phyloP scores from a whole-genome alignment of 2,113 vertebrate species.

The Gobio gobio region DNA sequence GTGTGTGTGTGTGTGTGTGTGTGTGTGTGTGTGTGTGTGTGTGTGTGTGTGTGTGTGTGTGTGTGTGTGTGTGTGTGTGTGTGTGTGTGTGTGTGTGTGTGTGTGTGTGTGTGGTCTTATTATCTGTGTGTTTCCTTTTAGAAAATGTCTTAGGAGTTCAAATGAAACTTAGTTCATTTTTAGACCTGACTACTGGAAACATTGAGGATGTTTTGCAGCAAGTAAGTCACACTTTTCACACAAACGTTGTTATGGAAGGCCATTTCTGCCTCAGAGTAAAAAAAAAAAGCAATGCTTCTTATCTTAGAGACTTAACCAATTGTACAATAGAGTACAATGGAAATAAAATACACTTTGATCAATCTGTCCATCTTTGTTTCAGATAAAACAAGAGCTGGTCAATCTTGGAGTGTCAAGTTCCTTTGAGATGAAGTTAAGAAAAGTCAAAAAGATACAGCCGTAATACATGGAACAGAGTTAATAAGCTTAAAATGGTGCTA shows the following conservation, averaged over 20 bases:
- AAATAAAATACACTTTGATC: background rate
- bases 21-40: too few relatives aligned
- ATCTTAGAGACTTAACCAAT: too few relatives aligned
- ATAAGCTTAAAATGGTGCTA: background rate
- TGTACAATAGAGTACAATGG: background rate
- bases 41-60: background rate
- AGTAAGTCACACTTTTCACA: background rate
- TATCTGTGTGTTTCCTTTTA: background rate
- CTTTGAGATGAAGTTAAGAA: background rate
- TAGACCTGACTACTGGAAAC: background rate
- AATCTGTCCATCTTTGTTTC: background rate
- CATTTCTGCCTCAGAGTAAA: background rate
- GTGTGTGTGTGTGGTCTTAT: too few relatives aligned
- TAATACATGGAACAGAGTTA: background rate
- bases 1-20: too few relatives aligned
- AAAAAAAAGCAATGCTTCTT: background rate
- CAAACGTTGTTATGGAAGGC: background rate
- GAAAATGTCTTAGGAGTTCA: background rate
- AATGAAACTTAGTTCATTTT: background rate
- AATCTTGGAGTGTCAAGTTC: background rate
- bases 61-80: background rate
- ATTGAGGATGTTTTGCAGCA: background rate
- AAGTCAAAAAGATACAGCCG: background rate
- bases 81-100: too few relatives aligned
- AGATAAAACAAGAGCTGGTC: conserved; percentile 7